Evolutionary conservation across 2,888 invertebrate species (phyloP).

Genomic region (Cecidostiba fungosa): DNA sequence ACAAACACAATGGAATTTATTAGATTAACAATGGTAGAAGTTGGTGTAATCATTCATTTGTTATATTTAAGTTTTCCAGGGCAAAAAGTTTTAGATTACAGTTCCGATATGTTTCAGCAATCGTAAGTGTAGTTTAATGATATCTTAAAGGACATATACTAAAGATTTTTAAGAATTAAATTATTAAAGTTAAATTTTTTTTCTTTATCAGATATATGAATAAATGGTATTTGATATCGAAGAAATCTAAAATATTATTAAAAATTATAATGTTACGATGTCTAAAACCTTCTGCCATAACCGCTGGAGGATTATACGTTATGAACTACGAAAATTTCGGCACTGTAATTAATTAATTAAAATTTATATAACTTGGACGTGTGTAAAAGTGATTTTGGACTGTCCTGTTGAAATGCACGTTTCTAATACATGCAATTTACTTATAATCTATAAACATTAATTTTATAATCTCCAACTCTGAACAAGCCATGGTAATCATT

Average conservation of each 20-base stretch:
- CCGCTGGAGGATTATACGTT: constrained; percentile 15
- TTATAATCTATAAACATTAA: too few relatives aligned
- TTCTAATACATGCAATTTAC: too few relatives aligned
- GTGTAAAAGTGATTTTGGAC: too few relatives aligned
- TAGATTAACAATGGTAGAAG: not conserved
- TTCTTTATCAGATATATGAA: not conserved
- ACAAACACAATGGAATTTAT: not conserved
- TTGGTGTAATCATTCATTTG: not conserved
- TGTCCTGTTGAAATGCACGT: too few relatives aligned
- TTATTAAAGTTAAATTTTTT: not conserved
- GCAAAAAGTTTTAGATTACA: constrained; percentile 6
- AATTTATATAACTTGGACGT: too few relatives aligned
- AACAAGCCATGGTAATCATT: too few relatives aligned
- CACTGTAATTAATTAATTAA: not conserved
- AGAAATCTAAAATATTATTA: not conserved
- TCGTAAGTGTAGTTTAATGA: not conserved
- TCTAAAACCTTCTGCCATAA: not conserved
- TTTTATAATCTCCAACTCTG: too few relatives aligned
- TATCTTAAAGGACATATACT: too few relatives aligned
- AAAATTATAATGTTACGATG: constrained; percentile 20
- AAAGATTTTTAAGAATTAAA: too few relatives aligned
- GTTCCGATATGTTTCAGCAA: not conserved
- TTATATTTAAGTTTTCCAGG: constrained; percentile 29
- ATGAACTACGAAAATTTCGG: constrained; percentile 29
- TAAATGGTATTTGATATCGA: constrained; percentile 1